Percentiles rank a stretch among this genome's conserved stretches.
Conservation (phyloP, 1,140 invertebrate species). For the Drosophila nigromelanica region DNA sequence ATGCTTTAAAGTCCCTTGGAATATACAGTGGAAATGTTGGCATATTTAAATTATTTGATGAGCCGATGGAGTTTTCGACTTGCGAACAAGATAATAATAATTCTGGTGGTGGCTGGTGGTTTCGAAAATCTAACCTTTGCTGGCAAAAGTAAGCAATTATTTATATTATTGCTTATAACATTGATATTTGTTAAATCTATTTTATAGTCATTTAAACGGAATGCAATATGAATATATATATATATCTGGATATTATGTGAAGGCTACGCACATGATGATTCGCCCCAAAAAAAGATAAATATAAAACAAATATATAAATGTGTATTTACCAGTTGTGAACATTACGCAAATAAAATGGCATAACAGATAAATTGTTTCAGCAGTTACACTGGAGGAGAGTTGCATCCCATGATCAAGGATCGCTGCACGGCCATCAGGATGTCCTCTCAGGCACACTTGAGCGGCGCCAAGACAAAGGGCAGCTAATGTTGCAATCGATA, state of each 20-base stretch:
- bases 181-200: too few relatives aligned
- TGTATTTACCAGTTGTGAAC: not conserved
- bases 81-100: not conserved
- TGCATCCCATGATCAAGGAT: not conserved
- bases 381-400: not conserved
- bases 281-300: not conserved
- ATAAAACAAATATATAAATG: not conserved
- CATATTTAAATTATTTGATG: too few relatives aligned
- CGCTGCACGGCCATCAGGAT: slow-evolving; percentile 1
- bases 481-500: slow-evolving; percentile 62
- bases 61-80: too few relatives aligned
- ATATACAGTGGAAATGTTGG: not conserved
- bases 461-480: slow-evolving; percentile 59
- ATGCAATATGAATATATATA: too few relatives aligned
- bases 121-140: not conserved
- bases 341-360: not conserved
- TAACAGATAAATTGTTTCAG: not conserved
- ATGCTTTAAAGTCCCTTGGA: slow-evolving; percentile 4
- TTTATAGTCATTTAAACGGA: slow-evolving; percentile 4
- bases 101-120: slow-evolving; percentile 15
- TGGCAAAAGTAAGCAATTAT: not conserved
- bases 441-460: slow-evolving; percentile 52
- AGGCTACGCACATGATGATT: slow-evolving; percentile 8
- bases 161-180: not conserved
- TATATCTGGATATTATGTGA: too few relatives aligned